Evolutionary conservation across 2,797 vertebrate genomes (phyloP), one percentile per base, ranked within the genome.

Genomic region (Molossus molossus): DNA sequence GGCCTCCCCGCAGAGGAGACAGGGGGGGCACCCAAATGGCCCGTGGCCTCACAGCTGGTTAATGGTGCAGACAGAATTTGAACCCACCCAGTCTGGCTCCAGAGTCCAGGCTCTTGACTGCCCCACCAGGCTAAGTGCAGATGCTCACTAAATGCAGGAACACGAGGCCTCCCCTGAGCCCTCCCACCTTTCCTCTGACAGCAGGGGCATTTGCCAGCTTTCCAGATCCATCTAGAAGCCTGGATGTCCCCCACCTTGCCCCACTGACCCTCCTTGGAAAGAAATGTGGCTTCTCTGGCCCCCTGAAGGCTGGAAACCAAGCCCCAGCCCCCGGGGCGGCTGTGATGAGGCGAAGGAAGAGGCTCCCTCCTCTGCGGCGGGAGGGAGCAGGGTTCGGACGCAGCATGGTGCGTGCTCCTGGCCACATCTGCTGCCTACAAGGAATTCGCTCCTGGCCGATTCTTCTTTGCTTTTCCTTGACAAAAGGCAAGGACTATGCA

Each of bases 391-490:
- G 65, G 21, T 96, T 96, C 37, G 77, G 86, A 93, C 69, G 55
- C 53, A 94, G 53, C 0, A 0, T 75, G 18, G 1, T 6, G 10
- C 91, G 85, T 9, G 20, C 69, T 58, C 23, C 40, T 58, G 60
- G 67, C 81, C 21, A 55, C 77, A 29, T 33, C 82, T 81, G 86
- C 83, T 93, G 87, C 89, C 92, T 83, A 3, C 9, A 87, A 58
- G 84, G 87, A 95, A 83, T 81, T 87, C 77, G 58, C 89, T 91
- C 75, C 0, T 2, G n/a, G 64, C 48, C 93, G 89, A 80, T 90
- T 90, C 79, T 95, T 77, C 88, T 90, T 96, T 97, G 92, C 83
- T 97, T 93, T 91, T 85, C 37, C 72, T 90, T 72, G 73, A 97
- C 90, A 94, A 97, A 97, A 96, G 91, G 69, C 69, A 87, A 93